Evolutionary conservation across 2,888 invertebrate genomes (phyloP), one percentile per base, ranked within the genome.

Genomic region (Malacosoma neustria): DNA sequence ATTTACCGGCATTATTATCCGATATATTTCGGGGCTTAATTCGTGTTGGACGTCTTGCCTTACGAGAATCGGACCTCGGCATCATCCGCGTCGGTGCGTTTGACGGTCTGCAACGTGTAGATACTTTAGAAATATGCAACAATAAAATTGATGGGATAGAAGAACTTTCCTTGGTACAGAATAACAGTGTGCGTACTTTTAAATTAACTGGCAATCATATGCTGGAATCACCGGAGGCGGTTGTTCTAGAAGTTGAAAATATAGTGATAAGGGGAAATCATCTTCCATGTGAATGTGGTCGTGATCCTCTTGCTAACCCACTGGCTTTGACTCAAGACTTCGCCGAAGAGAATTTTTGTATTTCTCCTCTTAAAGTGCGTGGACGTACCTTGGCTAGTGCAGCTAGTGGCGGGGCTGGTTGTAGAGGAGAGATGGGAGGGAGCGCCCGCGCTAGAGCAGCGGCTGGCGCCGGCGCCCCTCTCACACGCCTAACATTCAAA

Each of bases 281-380:
- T 62, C 91, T 95, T 64, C 95, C 95, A 2, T 96, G 95, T 70
- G 94, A 95, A 72, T 96, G 95, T 61, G 94, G 93, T 52, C 92
- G 93, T 58, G 90, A 92, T 39, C 88, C 95, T 22, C 80, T 94
- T 37, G 90, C 91, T 38, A 93, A 93, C 44, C 92, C 94, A 29
- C 79, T 95, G 45, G 92, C 92, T 13, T 89, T 92, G 43, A 77
- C 80, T 35, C 73, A 75, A 40, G 90, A 91, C 41, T 93, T 94
- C 60, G 85, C 91, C 42, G 88, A 89, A 39, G 91, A 90, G 54
- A 96, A 96, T 73, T 93, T 88, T 70, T 96, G 95, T 81, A 94
- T 95, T 62, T 94, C 94, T 11, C 95, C 95, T 40, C 81, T 94
- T 53, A 93, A 94, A 68, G 90, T 93, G 47, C 94, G 95, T 49